These are phyloP conservation scores for Andricus quercusramuli DNA, from an alignment of 2,888 invertebrate species.

Conservation along the genomic window DNA sequence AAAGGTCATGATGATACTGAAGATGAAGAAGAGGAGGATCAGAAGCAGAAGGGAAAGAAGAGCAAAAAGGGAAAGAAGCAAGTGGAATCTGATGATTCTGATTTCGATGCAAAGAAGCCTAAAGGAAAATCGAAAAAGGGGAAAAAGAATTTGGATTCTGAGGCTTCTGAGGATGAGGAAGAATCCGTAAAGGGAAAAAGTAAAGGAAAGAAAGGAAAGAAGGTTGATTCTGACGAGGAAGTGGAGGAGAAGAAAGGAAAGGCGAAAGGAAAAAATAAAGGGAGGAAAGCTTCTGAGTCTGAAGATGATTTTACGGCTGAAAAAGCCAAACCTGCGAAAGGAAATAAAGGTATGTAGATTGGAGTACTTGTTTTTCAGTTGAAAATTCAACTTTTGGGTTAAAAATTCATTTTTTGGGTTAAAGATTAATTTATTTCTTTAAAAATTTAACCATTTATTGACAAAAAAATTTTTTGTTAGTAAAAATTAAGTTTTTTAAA, in stretches of 20 bases:
- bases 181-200: slow-evolving; percentile 62
- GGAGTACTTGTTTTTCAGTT: too few relatives aligned
- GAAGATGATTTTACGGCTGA: slow-evolving; percentile 55
- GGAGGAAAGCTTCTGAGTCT: slow-evolving; percentile 54
- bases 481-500: too few relatives aligned
- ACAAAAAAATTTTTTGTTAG: too few relatives aligned
- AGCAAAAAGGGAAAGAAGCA: slow-evolving; percentile 73
- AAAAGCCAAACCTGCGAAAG: slow-evolving; percentile 51
- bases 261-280: slow-evolving; percentile 54
- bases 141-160: slow-evolving; percentile 62
- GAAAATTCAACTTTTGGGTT: too few relatives aligned
- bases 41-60: slow-evolving; percentile 76
- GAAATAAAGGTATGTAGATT: slow-evolving; percentile 41
- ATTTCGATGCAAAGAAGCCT: slow-evolving; percentile 77
- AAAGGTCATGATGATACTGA: slow-evolving; percentile 80
- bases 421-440: too few relatives aligned
- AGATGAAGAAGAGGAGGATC: slow-evolving; percentile 77
- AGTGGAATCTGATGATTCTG: slow-evolving; percentile 63
- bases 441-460: too few relatives aligned
- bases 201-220: slow-evolving; percentile 75
- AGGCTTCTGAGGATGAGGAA: slow-evolving; percentile 63
- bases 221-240: slow-evolving; percentile 76
- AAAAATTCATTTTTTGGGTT: too few relatives aligned
- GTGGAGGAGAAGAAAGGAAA: slow-evolving; percentile 60
- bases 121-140: slow-evolving; percentile 72